These are phyloP conservation scores for Aurelia sp. DNA, from an alignment of 30 jellyfish, hydroid and myxozoan genomes.

Conservation along the genomic window DNA sequence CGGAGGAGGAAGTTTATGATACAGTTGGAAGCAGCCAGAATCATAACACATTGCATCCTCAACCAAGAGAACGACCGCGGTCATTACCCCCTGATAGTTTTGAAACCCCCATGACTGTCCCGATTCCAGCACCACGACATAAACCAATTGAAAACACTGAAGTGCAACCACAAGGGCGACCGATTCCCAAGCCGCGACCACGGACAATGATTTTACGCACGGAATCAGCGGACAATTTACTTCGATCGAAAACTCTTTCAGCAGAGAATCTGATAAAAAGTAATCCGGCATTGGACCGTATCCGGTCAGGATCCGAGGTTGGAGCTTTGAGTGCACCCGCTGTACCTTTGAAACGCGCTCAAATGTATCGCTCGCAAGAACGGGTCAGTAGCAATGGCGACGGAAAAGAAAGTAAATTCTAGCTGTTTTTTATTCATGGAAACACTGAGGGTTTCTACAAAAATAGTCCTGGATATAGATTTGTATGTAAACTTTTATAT, in stretches of 20 bases:
- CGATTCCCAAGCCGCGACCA: constrained; percentile 75
- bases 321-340: constrained; percentile 49
- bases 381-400: constrained; percentile 31
- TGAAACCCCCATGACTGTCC: constrained; percentile 1
- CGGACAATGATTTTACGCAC: constrained; percentile 40
- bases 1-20: constrained; percentile 3
- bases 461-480: too few relatives aligned
- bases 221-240: constrained; percentile 29
- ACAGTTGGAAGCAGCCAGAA: constrained; percentile 1
- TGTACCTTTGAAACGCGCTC: constrained; percentile 74
- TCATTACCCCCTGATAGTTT: constrained; percentile 57
- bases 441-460: too few relatives aligned
- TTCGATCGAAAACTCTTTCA: constrained; percentile 48
- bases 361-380: constrained; percentile 71
- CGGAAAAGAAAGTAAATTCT: constrained; percentile 60
- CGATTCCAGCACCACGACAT: constrained; percentile 13
- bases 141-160: not conserved
- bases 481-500: too few relatives aligned
- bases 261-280: constrained; percentile 54
- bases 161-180: constrained; percentile 24
- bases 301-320: constrained; percentile 46
- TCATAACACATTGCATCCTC: not conserved
- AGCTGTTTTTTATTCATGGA: not conserved
- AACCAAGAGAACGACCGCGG: constrained; percentile 55
- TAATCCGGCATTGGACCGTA: constrained; percentile 55